Conservation (phyloP, 1,140 invertebrate genomes). For the Portunus trituberculatus region DNA sequence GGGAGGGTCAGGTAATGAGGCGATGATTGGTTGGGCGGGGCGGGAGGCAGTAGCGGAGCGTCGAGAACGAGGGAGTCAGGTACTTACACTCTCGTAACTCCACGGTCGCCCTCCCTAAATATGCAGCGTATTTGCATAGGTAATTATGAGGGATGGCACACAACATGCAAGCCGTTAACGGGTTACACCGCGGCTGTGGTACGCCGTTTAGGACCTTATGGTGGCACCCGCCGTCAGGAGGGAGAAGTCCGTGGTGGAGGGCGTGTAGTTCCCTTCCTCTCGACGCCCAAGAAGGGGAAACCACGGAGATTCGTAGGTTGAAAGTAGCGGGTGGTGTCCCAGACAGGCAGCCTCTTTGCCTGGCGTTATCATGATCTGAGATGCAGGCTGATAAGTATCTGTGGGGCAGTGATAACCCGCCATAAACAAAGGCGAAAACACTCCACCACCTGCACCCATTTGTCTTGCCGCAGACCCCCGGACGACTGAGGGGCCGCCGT, state of each 20-base stretch:
- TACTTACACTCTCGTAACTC: slow-evolving; percentile 75
- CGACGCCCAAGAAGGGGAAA: not conserved
- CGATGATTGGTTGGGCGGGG: slow-evolving; percentile 70
- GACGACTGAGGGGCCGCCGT: not conserved
- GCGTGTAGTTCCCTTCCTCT: not conserved
- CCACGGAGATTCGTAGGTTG: not conserved
- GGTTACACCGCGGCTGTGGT: slow-evolving; percentile 56
- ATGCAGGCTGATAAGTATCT: not conserved
- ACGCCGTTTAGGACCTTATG: slow-evolving; percentile 70
- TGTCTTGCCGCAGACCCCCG: slow-evolving; percentile 40
- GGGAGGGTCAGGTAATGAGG: slow-evolving; percentile 46
- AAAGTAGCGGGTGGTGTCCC: not conserved
- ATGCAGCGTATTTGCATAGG: slow-evolving; percentile 75
- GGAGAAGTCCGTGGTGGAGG: not conserved
- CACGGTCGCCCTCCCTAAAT: slow-evolving; percentile 72
- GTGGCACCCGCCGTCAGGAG: not conserved
- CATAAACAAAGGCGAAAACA: slow-evolving; percentile 58
- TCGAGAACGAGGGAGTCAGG: slow-evolving; percentile 70
- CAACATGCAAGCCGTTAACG: slow-evolving; percentile 73
- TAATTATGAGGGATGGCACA: slow-evolving; percentile 73
- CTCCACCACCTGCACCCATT: slow-evolving; percentile 16
- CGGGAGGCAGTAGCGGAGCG: slow-evolving; percentile 68
- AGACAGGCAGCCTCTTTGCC: not conserved
- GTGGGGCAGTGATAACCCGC: not conserved
- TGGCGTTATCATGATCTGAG: not conserved